phyloP scores from a whole-genome alignment of 2,888 invertebrate genomes.

The Andrena marginata region DNA sequence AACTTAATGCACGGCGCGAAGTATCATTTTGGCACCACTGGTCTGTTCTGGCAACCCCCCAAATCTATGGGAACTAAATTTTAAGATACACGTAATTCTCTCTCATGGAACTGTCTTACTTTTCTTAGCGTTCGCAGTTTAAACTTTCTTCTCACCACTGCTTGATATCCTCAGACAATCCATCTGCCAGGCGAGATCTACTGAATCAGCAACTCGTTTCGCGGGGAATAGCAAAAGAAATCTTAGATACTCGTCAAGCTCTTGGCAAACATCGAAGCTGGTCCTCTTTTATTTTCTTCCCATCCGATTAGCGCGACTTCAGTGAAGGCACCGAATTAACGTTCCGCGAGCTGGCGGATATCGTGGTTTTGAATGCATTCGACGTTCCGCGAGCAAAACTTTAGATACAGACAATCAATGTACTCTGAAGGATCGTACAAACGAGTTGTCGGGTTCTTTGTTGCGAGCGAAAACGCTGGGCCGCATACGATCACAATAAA shows the following conservation, averaged over 20 bases:
- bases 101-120: too few species aligned
- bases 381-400: constrained; percentile 31
- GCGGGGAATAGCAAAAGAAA: background rate
- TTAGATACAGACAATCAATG: constrained; percentile 56
- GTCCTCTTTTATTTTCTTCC: background rate
- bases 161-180: constrained; percentile 18
- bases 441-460: constrained; percentile 12
- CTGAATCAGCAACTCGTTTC: background rate
- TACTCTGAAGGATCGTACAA: constrained; percentile 28
- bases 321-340: constrained; percentile 3
- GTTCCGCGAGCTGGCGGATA: background rate
- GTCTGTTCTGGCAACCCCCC: too few species aligned
- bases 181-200: constrained; percentile 5
- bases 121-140: too few species aligned
- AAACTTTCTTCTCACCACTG: too few species aligned
- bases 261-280: background rate
- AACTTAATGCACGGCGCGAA: too few species aligned
- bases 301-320: background rate
- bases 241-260: background rate
- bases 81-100: too few species aligned
- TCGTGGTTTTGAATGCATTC: background rate
- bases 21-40: too few species aligned
- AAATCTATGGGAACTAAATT: too few species aligned
- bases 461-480: background rate
- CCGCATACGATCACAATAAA: too few species aligned